Conservation (phyloP, 2,113 vertebrate genomes). For the Urocitellus parryii region DNA sequence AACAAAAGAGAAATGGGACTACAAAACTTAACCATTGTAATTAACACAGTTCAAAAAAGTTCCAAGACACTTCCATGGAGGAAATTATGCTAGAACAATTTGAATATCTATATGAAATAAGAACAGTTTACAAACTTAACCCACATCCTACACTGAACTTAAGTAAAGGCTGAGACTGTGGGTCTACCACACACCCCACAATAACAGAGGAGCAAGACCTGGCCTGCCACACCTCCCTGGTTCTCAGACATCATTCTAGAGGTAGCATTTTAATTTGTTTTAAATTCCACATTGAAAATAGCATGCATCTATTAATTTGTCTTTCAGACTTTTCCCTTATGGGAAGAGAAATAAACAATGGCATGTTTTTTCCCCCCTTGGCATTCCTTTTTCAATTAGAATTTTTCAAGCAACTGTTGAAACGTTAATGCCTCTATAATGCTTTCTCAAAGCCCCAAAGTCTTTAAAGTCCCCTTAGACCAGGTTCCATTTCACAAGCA, state of each 20-base stretch:
- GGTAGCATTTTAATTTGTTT: conserved; percentile 33
- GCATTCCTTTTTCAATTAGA: conserved; percentile 28
- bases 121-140: background rate
- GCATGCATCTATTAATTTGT: conserved; percentile 37
- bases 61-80: background rate
- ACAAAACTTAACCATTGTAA: background rate
- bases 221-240: background rate
- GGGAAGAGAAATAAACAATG: conserved; percentile 19
- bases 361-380: conserved; percentile 9
- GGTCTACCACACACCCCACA: too few relatives aligned
- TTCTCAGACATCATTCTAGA: background rate
- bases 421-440: background rate
- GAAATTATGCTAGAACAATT: background rate
- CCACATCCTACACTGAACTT: background rate
- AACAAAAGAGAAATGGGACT: background rate
- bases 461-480: background rate
- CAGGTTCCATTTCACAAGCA: conserved; percentile 44
- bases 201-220: background rate
- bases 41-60: background rate
- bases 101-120: background rate
- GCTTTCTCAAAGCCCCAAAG: conserved; percentile 51
- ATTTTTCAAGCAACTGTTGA: conserved; percentile 14
- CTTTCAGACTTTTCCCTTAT: background rate
- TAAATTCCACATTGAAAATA: background rate
- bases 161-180: background rate